Percentiles rank a stretch among this genome's conserved stretches.
These are phyloP conservation scores for Empis stercorea DNA, from an alignment of 2,888 invertebrate genomes.

Conservation along the genomic window DNA sequence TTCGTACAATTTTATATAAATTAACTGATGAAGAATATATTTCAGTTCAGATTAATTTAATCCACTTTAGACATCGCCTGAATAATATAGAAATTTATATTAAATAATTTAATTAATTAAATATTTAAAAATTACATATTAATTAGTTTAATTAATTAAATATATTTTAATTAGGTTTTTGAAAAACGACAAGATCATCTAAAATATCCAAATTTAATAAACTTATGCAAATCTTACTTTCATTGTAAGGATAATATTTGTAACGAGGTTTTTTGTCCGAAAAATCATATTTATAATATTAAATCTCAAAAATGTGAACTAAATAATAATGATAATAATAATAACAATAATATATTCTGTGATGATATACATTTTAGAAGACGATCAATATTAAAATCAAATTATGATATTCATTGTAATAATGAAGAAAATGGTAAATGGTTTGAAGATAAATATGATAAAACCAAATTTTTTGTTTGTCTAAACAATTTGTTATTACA, in stretches of 20 bases:
- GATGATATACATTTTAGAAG: not conserved
- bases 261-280: not conserved
- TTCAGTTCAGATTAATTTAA: no score
- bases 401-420: not conserved
- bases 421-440: not conserved
- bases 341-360: not conserved
- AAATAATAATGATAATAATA: not conserved
- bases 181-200: not conserved
- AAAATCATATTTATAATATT: not conserved
- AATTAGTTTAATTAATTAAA: no score
- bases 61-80: no score
- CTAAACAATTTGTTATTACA: not conserved
- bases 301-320: not conserved
- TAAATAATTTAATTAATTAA: no score
- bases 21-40: no score
- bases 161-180: not conserved
- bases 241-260: not conserved
- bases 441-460: not conserved
- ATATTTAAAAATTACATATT: no score
- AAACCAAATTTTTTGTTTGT: not conserved
- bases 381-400: not conserved
- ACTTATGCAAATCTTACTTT: not conserved
- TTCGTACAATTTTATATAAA: no score
- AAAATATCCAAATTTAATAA: not conserved
- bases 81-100: no score